Evolutionary conservation across 2,113 vertebrate genomes (phyloP), one percentile per base, ranked within the genome.

Genomic region (Trinectes maculatus): DNA sequence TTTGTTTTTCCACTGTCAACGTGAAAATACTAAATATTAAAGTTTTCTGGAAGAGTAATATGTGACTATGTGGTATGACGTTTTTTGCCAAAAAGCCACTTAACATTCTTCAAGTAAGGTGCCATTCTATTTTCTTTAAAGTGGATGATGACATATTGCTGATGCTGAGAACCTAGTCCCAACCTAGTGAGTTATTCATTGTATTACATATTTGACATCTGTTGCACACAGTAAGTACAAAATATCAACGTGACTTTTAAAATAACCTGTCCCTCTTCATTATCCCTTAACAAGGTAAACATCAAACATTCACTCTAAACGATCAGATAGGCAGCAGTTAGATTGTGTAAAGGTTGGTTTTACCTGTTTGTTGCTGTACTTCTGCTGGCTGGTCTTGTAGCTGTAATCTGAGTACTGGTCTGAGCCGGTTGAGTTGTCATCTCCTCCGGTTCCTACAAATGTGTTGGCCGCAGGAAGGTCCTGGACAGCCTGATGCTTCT

Each of bases 361-460:
- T 96, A 99, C 98, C 96, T 98, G 96, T 94, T 98, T 98, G 92
- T 94, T 95, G 95, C 94, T 95, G 91, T 98, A 99, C 95, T 99
- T 99, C 83, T 93, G 93, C 76, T 95, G 95, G 75, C 93, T 98
- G 89, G 96, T 95, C 92, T 96, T 98, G 93, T 99, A 99, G 94
- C 98, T 99, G 95, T 98, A 98, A 94, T 99, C 97, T 76, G 96
- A 99, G 89, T 98, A 99, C 90, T 98, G 98, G 93, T 99, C 98
- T 1, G 98, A 99, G 80, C 96, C 96, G 1, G 96, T 98, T 12
- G 98, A 99, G 83, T 96, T 98, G 94, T 95, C 98, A 71, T 99
- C 98, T 82, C 97, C 96, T 81, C 97, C 98, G 0, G 98, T 97
- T 80, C 98, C 97, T 79, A 99, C 98, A 79, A 99, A 99, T 63